These are phyloP conservation scores for Mus spretus DNA, from an alignment of 2,797 vertebrate species.

Conservation along the genomic window DNA sequence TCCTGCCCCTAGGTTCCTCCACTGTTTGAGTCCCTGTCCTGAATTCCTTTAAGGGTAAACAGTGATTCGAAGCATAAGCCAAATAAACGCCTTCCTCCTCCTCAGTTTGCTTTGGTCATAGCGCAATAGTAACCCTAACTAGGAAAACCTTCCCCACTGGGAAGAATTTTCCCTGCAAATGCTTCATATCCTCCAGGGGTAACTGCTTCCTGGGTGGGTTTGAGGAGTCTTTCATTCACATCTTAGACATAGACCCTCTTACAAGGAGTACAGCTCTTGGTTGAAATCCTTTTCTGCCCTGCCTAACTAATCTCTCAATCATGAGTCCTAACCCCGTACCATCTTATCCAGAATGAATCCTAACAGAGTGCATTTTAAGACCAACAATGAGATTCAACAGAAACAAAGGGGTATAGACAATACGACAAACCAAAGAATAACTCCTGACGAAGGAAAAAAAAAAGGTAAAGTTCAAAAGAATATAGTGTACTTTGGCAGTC, in stretches of 20 bases:
- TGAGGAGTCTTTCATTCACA: conserved; percentile 16
- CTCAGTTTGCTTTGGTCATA: background rate
- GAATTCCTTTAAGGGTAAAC: background rate
- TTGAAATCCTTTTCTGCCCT: conserved; percentile 18
- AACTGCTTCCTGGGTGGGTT: background rate
- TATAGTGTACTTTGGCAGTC: conserved; percentile 6
- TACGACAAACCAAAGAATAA: background rate
- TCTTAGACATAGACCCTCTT: conserved; percentile 23
- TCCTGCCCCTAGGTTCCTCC: background rate
- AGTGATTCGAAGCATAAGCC: background rate
- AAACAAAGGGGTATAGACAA: background rate
- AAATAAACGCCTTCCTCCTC: background rate
- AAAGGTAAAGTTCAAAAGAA: conserved; percentile 38
- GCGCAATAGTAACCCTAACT: background rate
- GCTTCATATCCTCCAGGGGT: background rate
- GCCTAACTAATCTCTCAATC: background rate
- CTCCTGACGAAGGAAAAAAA: background rate
- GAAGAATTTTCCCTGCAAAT: conserved; percentile 2
- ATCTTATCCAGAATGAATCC: background rate
- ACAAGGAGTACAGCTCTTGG: background rate
- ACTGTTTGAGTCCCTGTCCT: background rate
- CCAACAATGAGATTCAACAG: background rate
- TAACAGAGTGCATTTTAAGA: conserved; percentile 47
- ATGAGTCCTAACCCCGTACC: background rate
- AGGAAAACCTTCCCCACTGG: background rate